Base-by-base conservation (phyloP, 2,888 invertebrate genomes). In the Notocelia uddmanniana region DNA sequence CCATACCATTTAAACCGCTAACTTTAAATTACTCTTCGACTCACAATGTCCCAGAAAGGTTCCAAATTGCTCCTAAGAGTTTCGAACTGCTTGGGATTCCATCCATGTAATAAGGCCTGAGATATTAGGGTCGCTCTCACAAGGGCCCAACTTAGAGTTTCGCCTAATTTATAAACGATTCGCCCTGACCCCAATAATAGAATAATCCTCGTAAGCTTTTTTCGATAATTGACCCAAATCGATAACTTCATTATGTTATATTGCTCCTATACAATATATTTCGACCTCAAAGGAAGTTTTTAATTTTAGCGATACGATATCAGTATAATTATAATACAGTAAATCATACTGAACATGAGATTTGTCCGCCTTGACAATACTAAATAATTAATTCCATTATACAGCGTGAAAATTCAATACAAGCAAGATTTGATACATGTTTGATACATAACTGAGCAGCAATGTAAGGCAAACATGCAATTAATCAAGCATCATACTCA, bases 121-220 rank as follows among this genome's bases (percentile, higher is more conserved):
- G 81, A 83, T 85, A 85, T 85, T 80, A 83, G 79, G 83, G 85
- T 84, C 77, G 76, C 78, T 76, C 78, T 75, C 80, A 80, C 79
- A 81, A 79, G 83, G 83, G 70, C 55, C 68, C 54, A 67, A 77
- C 75, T 78, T 80, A 74, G 76, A 74, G 78, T 70, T 81, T 78
- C 79, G 75, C 77, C 75, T 80, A 80, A 81, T 82, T 80, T 80
- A 80, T 77, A 79, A 79, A 76, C 77, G 79, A 76, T 80, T 77
- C 76, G 74, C 73, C 74, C 15, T 72, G 62, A 37, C 50, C 71
- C 45, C 55, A 67, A 69, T 74, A 66, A 66, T 63, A 54, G 60
- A 74, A 75, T 76, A 76, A 76, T 76, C 74, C 70, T 69, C 66
- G 72, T 76, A 76, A 80, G 74, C 76, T 76, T 77, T 80, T 78